Base-by-base conservation (phyloP, 2,113 vertebrate species). In the Tapirus terrestris region DNA sequence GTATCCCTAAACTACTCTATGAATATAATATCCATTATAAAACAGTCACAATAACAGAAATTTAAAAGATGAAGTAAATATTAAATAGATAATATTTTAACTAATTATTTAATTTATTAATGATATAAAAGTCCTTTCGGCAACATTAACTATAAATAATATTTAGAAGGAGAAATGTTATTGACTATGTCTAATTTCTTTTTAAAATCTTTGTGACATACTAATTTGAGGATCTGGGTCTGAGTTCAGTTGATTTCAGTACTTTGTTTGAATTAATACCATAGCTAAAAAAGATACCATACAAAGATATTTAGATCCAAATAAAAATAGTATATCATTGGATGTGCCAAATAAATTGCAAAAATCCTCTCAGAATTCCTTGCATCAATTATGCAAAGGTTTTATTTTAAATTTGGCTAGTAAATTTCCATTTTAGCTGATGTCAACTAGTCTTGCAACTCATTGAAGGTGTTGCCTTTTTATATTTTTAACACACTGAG, bases 251-350 rank as follows among this genome's bases (percentile, higher is more conserved):
- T 91, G 91, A 61, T 79, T 80, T 79, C 31, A 91, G 33, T 65
- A 61, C 18, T 93, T 80, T 39, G 45, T 51, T 58, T 93, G 56
- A 84, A 88, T 89, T 31, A 39, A 80, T 27, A 4, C 58, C 43
- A n/a, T 43, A 70, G 33, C 8, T 86, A 39, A 60, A 75, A 95
- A 95, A 53, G 29, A 29, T 68, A 60, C 6, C 25, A 21, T 3
- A 36, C 31, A 84, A 97, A 85, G 39, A 53, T 79, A 73, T 72
- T 80, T 91, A 39, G 36, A 72, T 89, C 56, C 33, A 96, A 80
- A 80, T 80, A 77, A 90, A 94, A 83, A 84, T 23, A 80, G 25
- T 29, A 1, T 79, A 48, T 48, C 17, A 21, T 60, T 77, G 29
- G 33, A 23, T 79, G 5, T 89, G n/a, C 11, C 84, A 91, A 60